Evolutionary conservation across 2,888 invertebrate genomes (phyloP), one percentile per base, ranked within the genome.

Genomic region (Erebia palarica): DNA sequence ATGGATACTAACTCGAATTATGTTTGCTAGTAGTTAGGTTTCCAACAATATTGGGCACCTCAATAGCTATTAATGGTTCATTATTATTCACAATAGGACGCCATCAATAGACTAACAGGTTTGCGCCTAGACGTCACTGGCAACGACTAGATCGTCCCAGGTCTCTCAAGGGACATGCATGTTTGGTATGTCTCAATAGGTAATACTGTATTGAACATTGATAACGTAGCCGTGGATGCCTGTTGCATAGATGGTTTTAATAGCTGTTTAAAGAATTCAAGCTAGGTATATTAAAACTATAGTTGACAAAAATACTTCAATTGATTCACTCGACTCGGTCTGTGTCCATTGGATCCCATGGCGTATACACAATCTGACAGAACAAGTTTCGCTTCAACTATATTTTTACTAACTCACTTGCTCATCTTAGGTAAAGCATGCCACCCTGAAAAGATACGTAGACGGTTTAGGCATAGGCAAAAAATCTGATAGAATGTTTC

Each of bases 121-220:
- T 67, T 69, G 61, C 69, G 61, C 61, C 65, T 71, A 61, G 64
- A 59, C 42, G 66, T 70, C 21, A 68, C 63, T 73, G 71, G 65
- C 65, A 72, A 68, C 65, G 69, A 60, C 51, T 68, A 63, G 53
- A 21, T 47, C 13, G 71, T 71, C 75, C 68, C 70, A 3, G 27
- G 47, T 47, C 47, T 47, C 47, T 11, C 11, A 47, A 36, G 73
- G 69, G 75, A 73, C 76, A 69, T 74, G 74, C 71, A 63, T 75
- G 73, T 78, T 69, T 73, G 73, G 75, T 74, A 74, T 61, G 57
- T 74, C 71, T 71, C 68, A 47, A 42, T 65, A 65, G 36, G 36
- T 36, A 36, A 36, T 36, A 65, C 18, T 4, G 36, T 55, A 65
- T 42, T 55, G 10, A 65, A 55, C 42, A 18, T 55, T 49, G 1